phyloP scores from a whole-genome alignment of 2,888 invertebrate species.

The Sarcophaga rosellei region DNA sequence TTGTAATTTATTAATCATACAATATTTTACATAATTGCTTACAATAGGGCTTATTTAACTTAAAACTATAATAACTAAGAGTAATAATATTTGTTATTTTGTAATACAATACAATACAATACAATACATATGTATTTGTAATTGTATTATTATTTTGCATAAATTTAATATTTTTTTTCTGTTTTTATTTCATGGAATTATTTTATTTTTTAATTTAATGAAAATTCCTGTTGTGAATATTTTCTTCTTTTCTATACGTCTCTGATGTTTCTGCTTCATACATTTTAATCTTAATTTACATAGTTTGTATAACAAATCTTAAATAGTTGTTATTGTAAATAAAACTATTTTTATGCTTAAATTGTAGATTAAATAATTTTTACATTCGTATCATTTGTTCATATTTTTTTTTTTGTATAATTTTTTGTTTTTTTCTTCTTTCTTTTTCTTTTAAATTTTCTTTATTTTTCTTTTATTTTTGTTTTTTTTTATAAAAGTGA shows the following conservation, averaged over 20 bases:
- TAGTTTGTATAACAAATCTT: constrained; percentile 51
- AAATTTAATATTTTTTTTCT: constrained; percentile 41
- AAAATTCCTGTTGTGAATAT: constrained; percentile 63
- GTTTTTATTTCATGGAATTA: constrained; percentile 57
- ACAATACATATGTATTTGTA: too few species aligned
- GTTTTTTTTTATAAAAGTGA: constrained; percentile 16
- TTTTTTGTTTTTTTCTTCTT: background rate
- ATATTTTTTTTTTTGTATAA: background rate
- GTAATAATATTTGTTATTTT: constrained; percentile 40
- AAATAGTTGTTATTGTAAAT: constrained; percentile 36
- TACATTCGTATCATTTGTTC: constrained; percentile 25
- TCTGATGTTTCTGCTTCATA: constrained; percentile 59
- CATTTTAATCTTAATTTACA: constrained; percentile 12
- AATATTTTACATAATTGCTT: constrained; percentile 68
- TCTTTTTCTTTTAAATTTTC: background rate
- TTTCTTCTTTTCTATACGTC: constrained; percentile 11
- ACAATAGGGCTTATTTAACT: constrained; percentile 45
- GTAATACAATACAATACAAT: background rate
- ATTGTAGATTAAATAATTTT: constrained; percentile 37
- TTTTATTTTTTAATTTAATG: constrained; percentile 55
- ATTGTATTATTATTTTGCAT: constrained; percentile 29
- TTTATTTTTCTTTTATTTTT: constrained; percentile 2
- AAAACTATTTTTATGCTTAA: constrained; percentile 30
- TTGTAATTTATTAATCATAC: constrained; percentile 25
- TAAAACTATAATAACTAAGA: constrained; percentile 48